Base-by-base conservation (phyloP, 64 coral and sea anemone genomes). In the Pocillopora damicornis region DNA sequence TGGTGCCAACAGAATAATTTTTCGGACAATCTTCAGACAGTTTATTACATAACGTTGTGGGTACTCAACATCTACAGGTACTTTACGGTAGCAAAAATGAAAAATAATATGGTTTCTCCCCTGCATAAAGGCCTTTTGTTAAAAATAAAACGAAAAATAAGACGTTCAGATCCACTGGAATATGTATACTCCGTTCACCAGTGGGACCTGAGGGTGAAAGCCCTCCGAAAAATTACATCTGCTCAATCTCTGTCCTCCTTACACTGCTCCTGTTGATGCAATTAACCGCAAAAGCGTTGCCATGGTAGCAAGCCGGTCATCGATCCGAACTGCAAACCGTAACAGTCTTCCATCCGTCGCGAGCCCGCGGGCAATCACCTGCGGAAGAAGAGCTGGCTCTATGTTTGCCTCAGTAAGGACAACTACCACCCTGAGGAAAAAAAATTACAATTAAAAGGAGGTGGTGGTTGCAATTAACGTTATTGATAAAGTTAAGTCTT, bases 321-420 rank as follows among this genome's bases (percentile, higher is more conserved):
- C 76, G 36, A 91, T 76, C 36, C 72, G 82, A 38, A 91, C 89
- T 13, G 75, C 84, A 86, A 86, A 91, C 13, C 79, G 73, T 1
- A 91, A 72, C 59, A 91, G 60, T 35, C 71, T 85, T 13, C 89
- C 89, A 0, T 73, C 80, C 18, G 65, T 75, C 65, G 80, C 63
- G n/a, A 91, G 73, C 34, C 89, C 89, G 17, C 80, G 75, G 38
- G 75, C 26, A 13, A 91, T 56, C 56, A 76, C 80, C 76, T 60
- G 80, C 20, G 82, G 79, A 14, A 91, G 18, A 86, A 84, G 72
- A 20, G 65, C 69, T 9, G 79, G 58, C 9, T 91, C 89, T 37
- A 91, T 37, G 37, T 91, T 91, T 60, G 80, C 80, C 75, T 82
- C 76, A 61, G 69, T 86, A 73, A 91, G 89, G 37, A 75, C 60